Conservation (phyloP, 2,888 invertebrate species). For the Peribatodes rhomboidaria region DNA sequence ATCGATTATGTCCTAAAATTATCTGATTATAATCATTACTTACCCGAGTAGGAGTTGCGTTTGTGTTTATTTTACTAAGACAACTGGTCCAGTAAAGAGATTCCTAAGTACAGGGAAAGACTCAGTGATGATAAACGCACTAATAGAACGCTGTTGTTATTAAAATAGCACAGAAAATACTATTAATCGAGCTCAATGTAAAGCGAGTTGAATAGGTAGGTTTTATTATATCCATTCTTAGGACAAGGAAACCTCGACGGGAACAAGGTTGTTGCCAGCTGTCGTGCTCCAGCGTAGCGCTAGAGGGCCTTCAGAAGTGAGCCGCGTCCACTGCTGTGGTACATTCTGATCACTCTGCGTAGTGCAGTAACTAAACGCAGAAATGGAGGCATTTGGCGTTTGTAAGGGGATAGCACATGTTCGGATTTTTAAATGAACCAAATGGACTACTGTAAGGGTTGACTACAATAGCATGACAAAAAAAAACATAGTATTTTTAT, state of each 20-base stretch:
- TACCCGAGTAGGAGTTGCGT: slow-evolving; percentile 46
- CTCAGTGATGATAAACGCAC: slow-evolving; percentile 62
- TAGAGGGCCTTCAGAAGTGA: slow-evolving; percentile 27
- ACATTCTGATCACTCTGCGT: background rate
- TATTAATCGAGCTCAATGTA: slow-evolving; percentile 59
- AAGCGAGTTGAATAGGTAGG: slow-evolving; percentile 53
- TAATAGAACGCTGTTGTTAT: slow-evolving; percentile 57
- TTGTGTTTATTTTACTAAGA: slow-evolving; percentile 59
- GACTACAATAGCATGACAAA: background rate
- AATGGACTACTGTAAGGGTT: no score
- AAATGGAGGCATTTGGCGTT: background rate
- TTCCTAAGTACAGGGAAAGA: slow-evolving; percentile 69
- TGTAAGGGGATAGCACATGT: background rate
- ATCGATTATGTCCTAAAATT: slow-evolving; percentile 45
- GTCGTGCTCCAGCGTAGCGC: slow-evolving; percentile 67
- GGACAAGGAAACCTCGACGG: slow-evolving; percentile 66
- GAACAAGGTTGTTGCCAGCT: slow-evolving; percentile 74
- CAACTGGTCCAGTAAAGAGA: slow-evolving; percentile 63
- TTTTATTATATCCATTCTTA: slow-evolving; percentile 55
- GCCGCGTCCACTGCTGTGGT: slow-evolving; percentile 6
- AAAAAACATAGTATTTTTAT: background rate
- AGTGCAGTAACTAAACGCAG: background rate
- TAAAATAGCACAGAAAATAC: slow-evolving; percentile 48
- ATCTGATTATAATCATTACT: slow-evolving; percentile 43
- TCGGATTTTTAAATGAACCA: background rate